These are phyloP conservation scores for Metacarcinus magister DNA, from an alignment of 2,888 invertebrate species.

Conservation along the genomic window DNA sequence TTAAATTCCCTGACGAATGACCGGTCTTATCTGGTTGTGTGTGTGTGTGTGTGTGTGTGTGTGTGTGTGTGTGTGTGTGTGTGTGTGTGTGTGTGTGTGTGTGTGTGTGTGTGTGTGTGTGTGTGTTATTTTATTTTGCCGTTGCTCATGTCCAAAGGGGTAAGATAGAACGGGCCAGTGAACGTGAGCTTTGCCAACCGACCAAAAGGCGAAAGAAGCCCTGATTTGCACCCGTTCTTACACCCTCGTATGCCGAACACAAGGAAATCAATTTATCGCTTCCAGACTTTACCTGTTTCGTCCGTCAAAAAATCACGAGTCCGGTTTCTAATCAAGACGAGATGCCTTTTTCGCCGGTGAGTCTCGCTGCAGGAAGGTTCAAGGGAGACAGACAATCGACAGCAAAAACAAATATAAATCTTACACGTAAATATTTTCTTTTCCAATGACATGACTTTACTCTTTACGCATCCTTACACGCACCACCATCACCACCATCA, in stretches of 20 bases:
- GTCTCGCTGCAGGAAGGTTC: background rate
- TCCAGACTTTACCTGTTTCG: background rate
- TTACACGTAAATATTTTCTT: background rate
- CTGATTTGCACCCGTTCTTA: background rate
- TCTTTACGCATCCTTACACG: background rate
- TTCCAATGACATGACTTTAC: background rate
- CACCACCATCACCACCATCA: background rate
- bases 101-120: background rate
- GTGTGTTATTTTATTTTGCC: background rate
- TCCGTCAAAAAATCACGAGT: background rate
- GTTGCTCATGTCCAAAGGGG: background rate
- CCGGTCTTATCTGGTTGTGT: background rate
- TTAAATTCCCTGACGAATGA: constrained; percentile 19
- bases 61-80: background rate
- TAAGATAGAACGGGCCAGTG: background rate
- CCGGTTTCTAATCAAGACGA: constrained; percentile 19
- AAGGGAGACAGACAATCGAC: background rate
- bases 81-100: background rate
- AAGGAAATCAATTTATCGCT: constrained; percentile 41
- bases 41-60: background rate
- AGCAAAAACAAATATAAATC: background rate
- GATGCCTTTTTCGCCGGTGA: background rate
- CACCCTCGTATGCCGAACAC: background rate
- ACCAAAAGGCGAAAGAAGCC: background rate
- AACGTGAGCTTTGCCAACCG: background rate